Base-by-base conservation (phyloP, 2,113 vertebrate genomes). In the human (Homo sapiens) region DNA sequence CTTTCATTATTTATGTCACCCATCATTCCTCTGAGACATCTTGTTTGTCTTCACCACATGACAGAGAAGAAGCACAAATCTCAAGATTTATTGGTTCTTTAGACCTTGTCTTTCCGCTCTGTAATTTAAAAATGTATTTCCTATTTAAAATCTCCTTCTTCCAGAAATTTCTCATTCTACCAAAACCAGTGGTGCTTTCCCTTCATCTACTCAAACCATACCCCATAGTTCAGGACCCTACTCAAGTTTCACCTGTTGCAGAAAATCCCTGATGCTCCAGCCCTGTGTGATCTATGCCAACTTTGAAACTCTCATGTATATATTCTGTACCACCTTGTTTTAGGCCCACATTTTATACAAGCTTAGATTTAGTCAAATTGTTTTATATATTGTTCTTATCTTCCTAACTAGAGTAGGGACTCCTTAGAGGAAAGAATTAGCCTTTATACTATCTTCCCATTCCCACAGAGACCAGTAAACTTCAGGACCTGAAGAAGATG, bases 51-150 rank as follows among this genome's bases (percentile, higher is more conserved):
- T 93, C 12, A 55, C 23, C 23, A 27, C 45, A 9, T 45, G 76
- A 85, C 11, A 88, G 18, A 88, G n/a, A 96, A 16, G 7, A 90
- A 89, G 16, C 22, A 35, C 3, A 66, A 32, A 89, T 95, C 35
- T 88, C 32, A 75, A 92, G 78, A 94, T 23, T 35, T 4, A 50
- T 1, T 59, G 12, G 2, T 38, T 90, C 83, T 92, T 82, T 11
- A 95, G 43, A 78, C 0, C 7, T 20, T 25, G 22, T 89, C 55
- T 50, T 82, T 95, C 30, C 66, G 85, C 61, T 52, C n/a, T 48
- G 3, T 81, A 35, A 82, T 50, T 86, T 95, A 59, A 88, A 79
- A 90, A 32, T 83, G 2, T 45, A 79, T 97, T 93, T 97, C 57
- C 9, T 82, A 50, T 23, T 90, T 68, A 80, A 96, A 91, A 43